Base-by-base conservation (phyloP, 2,113 vertebrate species). In the Notechis scutatus region DNA sequence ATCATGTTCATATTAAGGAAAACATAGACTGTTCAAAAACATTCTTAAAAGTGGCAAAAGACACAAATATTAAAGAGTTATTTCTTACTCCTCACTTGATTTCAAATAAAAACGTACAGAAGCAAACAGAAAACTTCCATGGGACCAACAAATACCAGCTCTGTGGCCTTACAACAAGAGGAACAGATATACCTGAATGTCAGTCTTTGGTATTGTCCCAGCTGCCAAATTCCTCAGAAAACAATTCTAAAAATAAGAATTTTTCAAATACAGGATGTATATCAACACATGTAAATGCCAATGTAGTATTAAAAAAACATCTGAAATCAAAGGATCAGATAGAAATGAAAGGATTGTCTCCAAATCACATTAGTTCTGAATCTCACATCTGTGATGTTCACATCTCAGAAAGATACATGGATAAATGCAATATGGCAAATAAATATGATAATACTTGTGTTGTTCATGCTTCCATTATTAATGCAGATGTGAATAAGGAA, bases 401-500 rank as follows among this genome's bases (percentile, higher is more conserved):
- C 45, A 89, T 94, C 45, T 87, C 69, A 93, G 93, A 50, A 85
- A 55, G 54, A 90, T 92, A 88, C 47, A 94, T 61, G 90, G 93
- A 29, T 56, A 89, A 94, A 94, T 85, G 94, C 92, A 91, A 89
- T 34, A 6, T 42, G 90, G 91, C 81, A 94, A 96, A 95, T 97
- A 96, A 94, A 50, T 92, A 85, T 91, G 86, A 88, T 3, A 69
- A 91, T 50, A 87, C 88, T 52, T 86, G 59, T 91, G 92, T 8
- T 89, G 61, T 94, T 91, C 92, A 45, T 90, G 55, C 45, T 90
- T 64, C 88, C n/a, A 29, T 0, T 0, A 85, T 50, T 57, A 94
- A 89, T 91, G 92, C 50, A 92, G 92, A 94, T 29, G 64, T 85
- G 1, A 88, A 59, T 3, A 92, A 93, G 89, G 81, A 92, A 39